Evolutionary conservation across 2,797 vertebrate species (phyloP).

Genomic region (Poeciliopsis paucimaculata): DNA sequence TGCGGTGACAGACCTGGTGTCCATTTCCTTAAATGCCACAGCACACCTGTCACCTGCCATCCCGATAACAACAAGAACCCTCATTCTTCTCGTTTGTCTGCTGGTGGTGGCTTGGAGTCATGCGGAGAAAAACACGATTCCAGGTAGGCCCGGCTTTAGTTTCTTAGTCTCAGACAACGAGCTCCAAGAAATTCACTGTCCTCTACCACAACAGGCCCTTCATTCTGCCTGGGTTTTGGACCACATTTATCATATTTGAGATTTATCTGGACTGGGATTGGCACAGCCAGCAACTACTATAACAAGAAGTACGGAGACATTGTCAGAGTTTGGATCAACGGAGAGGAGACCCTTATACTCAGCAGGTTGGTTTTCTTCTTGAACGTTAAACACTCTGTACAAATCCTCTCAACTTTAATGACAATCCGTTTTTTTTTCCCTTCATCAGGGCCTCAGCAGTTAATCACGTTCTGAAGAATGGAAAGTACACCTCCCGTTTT

Average conservation of each 20-base stretch:
- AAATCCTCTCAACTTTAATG: not conserved
- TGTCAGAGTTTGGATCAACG: constrained; percentile 93
- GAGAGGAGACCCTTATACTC: constrained; percentile 93
- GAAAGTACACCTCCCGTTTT: constrained; percentile 87
- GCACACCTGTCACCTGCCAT: constrained; percentile 54
- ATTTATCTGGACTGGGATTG: constrained; percentile 94
- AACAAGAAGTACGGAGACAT: constrained; percentile 92
- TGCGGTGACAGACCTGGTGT: constrained; percentile 70
- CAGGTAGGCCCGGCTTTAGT: constrained; percentile 79
- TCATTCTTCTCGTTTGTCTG: constrained; percentile 84
- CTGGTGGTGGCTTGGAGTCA: constrained; percentile 86
- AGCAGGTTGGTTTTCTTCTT: constrained; percentile 85
- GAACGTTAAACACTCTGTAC: not conserved
- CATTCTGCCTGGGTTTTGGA: constrained; percentile 90
- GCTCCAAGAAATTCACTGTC: not conserved
- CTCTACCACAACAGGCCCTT: constrained; percentile 82
- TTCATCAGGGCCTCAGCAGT: constrained; percentile 86
- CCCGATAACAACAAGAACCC: constrained; percentile 73
- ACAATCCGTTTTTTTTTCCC: not conserved
- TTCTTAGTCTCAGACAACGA: not conserved
- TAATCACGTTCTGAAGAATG: constrained; percentile 88
- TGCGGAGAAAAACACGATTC: constrained; percentile 78
- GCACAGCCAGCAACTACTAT: constrained; percentile 94
- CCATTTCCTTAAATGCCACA: constrained; percentile 77
- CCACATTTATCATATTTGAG: constrained; percentile 90